Evolutionary conservation across 2,888 invertebrate genomes (phyloP).

Genomic region (Caenorhabditis sp.): DNA sequence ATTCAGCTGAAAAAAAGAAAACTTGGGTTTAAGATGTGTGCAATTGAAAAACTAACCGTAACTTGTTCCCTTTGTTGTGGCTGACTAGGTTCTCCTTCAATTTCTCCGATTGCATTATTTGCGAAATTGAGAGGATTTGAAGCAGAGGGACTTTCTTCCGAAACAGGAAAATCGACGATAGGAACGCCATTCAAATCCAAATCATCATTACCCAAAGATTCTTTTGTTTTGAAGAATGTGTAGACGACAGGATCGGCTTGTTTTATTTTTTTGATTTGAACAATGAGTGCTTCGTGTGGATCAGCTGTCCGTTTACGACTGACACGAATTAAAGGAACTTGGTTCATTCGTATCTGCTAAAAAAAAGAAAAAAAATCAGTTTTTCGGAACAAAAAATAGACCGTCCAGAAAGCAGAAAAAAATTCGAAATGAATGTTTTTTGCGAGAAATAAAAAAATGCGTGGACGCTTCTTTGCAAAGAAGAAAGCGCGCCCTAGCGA

Average conservation of each 20-base stretch:
- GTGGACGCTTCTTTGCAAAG: too few relatives aligned
- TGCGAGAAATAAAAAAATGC: too few relatives aligned
- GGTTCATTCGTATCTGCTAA: too few relatives aligned
- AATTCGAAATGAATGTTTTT: too few relatives aligned
- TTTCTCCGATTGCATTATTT: constrained; percentile 33
- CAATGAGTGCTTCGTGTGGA: constrained; percentile 59
- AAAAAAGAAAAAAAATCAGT: too few relatives aligned
- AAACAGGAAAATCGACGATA: constrained; percentile 19
- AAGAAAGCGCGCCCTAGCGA: too few relatives aligned
- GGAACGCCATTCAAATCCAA: constrained; percentile 10
- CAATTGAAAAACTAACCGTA: constrained; percentile 9
- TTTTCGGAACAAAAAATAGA: too few relatives aligned
- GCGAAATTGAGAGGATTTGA: constrained; percentile 48
- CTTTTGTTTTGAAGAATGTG: constrained; percentile 43
- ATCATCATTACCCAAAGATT: constrained; percentile 12
- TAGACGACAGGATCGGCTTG: constrained; percentile 38
- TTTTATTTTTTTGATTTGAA: constrained; percentile 46
- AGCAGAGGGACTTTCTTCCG: not conserved
- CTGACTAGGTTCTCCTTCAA: constrained; percentile 20
- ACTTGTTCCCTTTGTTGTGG: not conserved
- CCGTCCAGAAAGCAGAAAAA: too few relatives aligned
- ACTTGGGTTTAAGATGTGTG: not conserved
- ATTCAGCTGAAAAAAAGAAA: constrained; percentile 34
- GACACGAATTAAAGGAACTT: constrained; percentile 55
- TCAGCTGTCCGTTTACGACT: constrained; percentile 64